Evolutionary conservation across 2,888 invertebrate genomes (phyloP).

Genomic region (Apotomis betuletana): DNA sequence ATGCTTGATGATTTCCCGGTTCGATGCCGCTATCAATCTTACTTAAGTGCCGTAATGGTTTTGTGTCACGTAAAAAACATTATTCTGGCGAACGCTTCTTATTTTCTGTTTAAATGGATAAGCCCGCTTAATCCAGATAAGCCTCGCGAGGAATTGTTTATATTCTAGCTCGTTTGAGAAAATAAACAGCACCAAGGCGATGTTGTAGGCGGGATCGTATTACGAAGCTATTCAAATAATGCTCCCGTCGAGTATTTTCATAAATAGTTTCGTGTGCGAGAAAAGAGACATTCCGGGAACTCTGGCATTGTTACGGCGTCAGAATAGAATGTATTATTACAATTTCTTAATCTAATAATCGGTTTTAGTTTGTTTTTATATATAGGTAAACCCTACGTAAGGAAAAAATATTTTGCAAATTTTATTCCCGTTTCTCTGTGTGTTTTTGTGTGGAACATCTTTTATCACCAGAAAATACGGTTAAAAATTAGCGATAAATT

Average conservation of each 20-base stretch:
- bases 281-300: slow-evolving; percentile 16
- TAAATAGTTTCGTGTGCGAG: slow-evolving; percentile 26
- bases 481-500: too few species aligned
- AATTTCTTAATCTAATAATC: slow-evolving; percentile 1
- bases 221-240: slow-evolving; percentile 39
- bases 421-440: too few species aligned
- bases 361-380: not conserved
- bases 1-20: slow-evolving; percentile 55
- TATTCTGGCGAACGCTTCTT: slow-evolving; percentile 51
- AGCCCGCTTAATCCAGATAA: slow-evolving; percentile 53
- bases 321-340: slow-evolving; percentile 4
- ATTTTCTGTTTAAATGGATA: slow-evolving; percentile 58
- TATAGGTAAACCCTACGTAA: too few species aligned
- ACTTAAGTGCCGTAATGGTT: slow-evolving; percentile 56
- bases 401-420: too few species aligned
- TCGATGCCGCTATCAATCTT: slow-evolving; percentile 66
- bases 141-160: slow-evolving; percentile 57
- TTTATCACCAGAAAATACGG: too few species aligned
- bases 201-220: slow-evolving; percentile 37
- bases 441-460: too few species aligned
- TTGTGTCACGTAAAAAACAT: slow-evolving; percentile 54
- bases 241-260: slow-evolving; percentile 29
- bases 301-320: not conserved
- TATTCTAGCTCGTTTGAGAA: slow-evolving; percentile 52
- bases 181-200: slow-evolving; percentile 38